Conservation (phyloP, 2,113 vertebrate genomes). For the Xyliphius kryptos region DNA sequence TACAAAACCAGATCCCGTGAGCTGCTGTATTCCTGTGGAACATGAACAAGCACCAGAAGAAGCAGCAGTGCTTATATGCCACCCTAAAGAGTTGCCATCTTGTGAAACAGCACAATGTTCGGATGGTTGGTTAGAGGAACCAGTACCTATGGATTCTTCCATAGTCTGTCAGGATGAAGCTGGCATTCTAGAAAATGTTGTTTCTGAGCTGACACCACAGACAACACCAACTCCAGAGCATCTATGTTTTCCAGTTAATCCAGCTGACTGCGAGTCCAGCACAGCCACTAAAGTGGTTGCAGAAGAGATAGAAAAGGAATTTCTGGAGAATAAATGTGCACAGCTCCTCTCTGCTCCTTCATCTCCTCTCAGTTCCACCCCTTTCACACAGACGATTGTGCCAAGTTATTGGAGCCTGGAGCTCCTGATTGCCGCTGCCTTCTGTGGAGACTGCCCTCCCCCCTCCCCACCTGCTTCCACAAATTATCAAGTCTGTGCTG, state of each 20-base stretch:
- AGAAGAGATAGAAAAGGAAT: conserved; percentile 12
- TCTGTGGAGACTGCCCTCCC: conserved; percentile 73
- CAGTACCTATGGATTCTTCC: conserved; percentile 47
- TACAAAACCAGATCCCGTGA: conserved; percentile 43
- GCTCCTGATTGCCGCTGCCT: conserved; percentile 80
- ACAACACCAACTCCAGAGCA: background rate
- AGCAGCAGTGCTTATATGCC: conserved; percentile 51
- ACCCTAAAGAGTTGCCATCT: conserved; percentile 46
- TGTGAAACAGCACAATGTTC: conserved; percentile 52
- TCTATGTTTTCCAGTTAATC: conserved; percentile 10
- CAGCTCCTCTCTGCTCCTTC: too few relatives aligned
- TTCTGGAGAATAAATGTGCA: too few relatives aligned
- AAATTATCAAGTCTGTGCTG: conserved; percentile 40
- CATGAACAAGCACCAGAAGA: conserved; percentile 35
- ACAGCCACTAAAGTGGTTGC: background rate
- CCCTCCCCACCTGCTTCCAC: conserved; percentile 47
- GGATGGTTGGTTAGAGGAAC: conserved; percentile 47
- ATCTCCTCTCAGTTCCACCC: too few relatives aligned
- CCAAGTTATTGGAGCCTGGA: conserved; percentile 86
- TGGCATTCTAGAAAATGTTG: conserved; percentile 43
- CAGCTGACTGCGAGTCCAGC: conserved; percentile 8
- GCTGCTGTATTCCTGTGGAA: conserved; percentile 25
- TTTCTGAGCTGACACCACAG: conserved; percentile 40
- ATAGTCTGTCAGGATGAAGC: conserved; percentile 51
- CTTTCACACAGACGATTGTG: too few relatives aligned